Evolutionary conservation across 23 tunicate genomes (phyloP).

Genomic region (Ciona savignyi): DNA sequence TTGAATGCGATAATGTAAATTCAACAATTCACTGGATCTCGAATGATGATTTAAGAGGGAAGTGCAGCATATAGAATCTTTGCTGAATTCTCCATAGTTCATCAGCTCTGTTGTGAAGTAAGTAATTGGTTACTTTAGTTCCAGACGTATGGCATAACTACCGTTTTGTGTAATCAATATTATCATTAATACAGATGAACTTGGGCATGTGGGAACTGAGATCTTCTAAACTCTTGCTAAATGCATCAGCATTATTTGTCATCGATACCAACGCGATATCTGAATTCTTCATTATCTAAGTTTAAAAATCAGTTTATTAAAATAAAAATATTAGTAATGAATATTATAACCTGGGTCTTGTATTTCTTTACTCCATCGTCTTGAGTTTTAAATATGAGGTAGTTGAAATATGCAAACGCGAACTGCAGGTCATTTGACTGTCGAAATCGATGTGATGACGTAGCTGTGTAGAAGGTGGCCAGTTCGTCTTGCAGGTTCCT

Average conservation of each 20-base stretch:
- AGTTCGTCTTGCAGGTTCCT: slow-evolving; percentile 9
- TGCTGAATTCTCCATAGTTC: too few species aligned
- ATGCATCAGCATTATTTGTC: background rate
- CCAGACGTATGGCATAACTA: too few species aligned
- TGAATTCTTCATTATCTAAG: background rate
- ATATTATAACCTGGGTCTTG: background rate
- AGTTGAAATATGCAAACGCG: slow-evolving; percentile 8
- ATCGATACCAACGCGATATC: background rate
- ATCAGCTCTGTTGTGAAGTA: too few species aligned
- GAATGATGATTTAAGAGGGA: too few species aligned
- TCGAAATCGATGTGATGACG: slow-evolving; percentile 25
- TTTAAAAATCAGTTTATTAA: too few species aligned
- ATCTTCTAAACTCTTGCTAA: too few species aligned
- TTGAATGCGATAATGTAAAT: too few species aligned
- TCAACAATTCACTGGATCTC: too few species aligned
- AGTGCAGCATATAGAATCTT: too few species aligned
- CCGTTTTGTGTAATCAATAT: too few species aligned
- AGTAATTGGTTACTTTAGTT: too few species aligned
- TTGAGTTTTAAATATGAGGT: background rate
- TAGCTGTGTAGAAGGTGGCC: background rate
- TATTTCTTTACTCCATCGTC: background rate
- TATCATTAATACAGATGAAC: background rate
- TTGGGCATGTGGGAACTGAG: background rate
- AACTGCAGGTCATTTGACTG: slow-evolving; percentile 11
- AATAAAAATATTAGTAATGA: too few species aligned